Evolutionary conservation across 1,140 invertebrate genomes (phyloP).

Genomic region (fruit fly (Drosophila melanogaster)): DNA sequence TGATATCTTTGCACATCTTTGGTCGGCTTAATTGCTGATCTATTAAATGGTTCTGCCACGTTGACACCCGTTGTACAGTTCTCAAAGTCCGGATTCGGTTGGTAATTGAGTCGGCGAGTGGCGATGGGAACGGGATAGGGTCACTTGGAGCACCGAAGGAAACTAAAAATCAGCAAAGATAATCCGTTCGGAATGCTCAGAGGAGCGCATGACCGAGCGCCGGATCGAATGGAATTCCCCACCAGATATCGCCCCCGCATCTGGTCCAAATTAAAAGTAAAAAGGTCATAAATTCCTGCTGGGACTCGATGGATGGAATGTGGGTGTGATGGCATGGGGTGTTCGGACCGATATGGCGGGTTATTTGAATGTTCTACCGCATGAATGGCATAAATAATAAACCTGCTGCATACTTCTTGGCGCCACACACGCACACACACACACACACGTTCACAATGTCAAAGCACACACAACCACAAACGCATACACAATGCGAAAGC

Average conservation of each 20-base stretch:
- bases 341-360: neutral
- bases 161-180: constrained; percentile 50
- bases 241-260: neutral
- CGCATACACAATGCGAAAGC: constrained; percentile 6
- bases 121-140: neutral
- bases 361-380: constrained; percentile 53
- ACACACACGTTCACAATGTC: neutral
- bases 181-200: constrained; percentile 43
- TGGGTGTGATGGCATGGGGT: neutral
- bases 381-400: constrained; percentile 74
- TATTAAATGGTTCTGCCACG: too few relatives aligned
- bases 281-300: constrained; percentile 63
- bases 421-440: constrained; percentile 14
- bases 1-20: too few relatives aligned
- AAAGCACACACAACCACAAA: constrained; percentile 9
- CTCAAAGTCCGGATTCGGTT: constrained; percentile 2
- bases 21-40: too few relatives aligned
- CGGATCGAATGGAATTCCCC: constrained; percentile 10
- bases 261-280: constrained; percentile 59
- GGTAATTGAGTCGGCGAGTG: constrained; percentile 29
- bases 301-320: constrained; percentile 13
- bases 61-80: neutral
- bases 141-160: neutral
- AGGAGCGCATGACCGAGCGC: constrained; percentile 22
- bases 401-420: constrained; percentile 47